phyloP scores from a whole-genome alignment of 2,797 vertebrate species.

The Acipenser transmontanus region DNA sequence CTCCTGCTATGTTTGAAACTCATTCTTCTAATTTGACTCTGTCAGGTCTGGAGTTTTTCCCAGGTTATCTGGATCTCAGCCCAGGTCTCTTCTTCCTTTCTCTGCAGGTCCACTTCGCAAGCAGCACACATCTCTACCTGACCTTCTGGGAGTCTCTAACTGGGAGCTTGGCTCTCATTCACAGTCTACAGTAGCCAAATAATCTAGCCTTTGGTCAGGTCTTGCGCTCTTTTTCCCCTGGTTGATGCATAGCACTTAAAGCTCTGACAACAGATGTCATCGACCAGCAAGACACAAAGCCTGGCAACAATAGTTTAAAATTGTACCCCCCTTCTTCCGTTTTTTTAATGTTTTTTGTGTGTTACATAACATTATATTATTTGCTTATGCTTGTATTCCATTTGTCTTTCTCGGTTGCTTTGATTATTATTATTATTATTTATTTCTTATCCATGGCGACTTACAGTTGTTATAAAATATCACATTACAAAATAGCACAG shows the following conservation, averaged over 20 bases:
- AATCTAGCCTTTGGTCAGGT: slow-evolving; percentile 35
- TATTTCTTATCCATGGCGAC: too few species aligned
- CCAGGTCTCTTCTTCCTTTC: slow-evolving; percentile 22
- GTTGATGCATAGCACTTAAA: slow-evolving; percentile 44
- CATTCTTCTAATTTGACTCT: too few species aligned
- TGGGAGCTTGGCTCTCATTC: slow-evolving; percentile 60
- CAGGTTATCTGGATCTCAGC: slow-evolving; percentile 58
- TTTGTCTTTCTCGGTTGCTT: too few species aligned
- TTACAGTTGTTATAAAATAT: too few species aligned
- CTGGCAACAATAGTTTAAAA: too few species aligned
- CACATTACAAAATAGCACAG: too few species aligned
- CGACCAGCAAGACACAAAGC: slow-evolving; percentile 5
- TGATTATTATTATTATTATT: too few species aligned
- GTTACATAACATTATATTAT: too few species aligned
- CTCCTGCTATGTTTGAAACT: too few species aligned
- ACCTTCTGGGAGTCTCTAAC: slow-evolving; percentile 64
- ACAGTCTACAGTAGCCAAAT: slow-evolving; percentile 44
- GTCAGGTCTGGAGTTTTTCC: slow-evolving; percentile 43
- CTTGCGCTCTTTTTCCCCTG: slow-evolving; percentile 21
- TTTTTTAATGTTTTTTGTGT: too few species aligned
- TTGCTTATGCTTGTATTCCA: too few species aligned
- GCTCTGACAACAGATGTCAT: slow-evolving; percentile 60
- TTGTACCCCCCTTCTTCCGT: too few species aligned
- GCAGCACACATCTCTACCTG: slow-evolving; percentile 40
- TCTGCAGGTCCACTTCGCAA: slow-evolving; percentile 47